Evolutionary conservation across 1,140 invertebrate genomes (phyloP).

Genomic region (Mercenaria mercenaria): DNA sequence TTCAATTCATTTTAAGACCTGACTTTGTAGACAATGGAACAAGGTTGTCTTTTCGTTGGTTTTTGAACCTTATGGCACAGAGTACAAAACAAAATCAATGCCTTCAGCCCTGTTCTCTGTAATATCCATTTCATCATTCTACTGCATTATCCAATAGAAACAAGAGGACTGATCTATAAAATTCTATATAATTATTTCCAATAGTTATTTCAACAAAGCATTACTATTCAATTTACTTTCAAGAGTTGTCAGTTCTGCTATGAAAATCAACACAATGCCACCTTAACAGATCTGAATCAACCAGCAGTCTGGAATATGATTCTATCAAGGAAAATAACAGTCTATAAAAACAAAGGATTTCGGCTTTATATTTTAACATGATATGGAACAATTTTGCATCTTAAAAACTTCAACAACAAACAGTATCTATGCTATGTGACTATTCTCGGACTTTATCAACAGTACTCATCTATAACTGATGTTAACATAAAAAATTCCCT

Average conservation of each 20-base stretch:
- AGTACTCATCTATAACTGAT: not conserved
- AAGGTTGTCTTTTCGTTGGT: too few species aligned
- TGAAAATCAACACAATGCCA: not conserved
- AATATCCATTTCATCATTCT: too few species aligned
- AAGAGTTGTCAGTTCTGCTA: not conserved
- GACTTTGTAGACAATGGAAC: too few species aligned
- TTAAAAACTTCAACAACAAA: conserved; percentile 31
- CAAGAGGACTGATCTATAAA: too few species aligned
- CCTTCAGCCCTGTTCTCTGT: too few species aligned
- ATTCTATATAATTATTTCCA: not conserved
- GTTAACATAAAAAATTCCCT: not conserved
- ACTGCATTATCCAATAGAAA: too few species aligned
- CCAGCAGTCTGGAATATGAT: conserved; percentile 12
- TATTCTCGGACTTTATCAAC: not conserved
- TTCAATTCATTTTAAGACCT: too few species aligned
- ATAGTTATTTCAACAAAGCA: not conserved
- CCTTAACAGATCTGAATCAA: conserved; percentile 9
- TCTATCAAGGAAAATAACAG: conserved; percentile 9
- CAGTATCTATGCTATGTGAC: conserved; percentile 15
- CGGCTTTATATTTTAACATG: conserved; percentile 16
- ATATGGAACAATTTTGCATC: conserved; percentile 39
- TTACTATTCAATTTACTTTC: not conserved
- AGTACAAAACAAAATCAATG: too few species aligned
- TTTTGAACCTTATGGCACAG: too few species aligned
- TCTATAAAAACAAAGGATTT: conserved; percentile 39